Evolutionary conservation across 2,113 vertebrate genomes (phyloP), one percentile per base, ranked within the genome.

Genomic region (Procapra przewalskii): DNA sequence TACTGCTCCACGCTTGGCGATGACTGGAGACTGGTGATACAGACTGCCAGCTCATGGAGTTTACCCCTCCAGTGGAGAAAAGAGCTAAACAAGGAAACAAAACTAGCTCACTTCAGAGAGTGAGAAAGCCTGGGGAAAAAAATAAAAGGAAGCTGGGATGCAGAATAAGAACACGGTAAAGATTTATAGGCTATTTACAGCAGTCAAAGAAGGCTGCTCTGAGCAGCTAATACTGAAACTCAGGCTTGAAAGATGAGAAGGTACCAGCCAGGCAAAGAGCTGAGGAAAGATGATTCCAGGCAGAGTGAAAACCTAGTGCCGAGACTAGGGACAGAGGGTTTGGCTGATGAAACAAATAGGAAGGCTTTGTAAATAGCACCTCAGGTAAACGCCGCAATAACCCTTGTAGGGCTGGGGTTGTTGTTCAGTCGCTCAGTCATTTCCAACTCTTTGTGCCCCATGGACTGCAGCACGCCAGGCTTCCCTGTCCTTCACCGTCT

Each of bases 341-440:
- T 19, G 45, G 79, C 67, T 23, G 21, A 60, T 4, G 43, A 87
- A 23, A 55, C 31, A 36, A 31, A 33, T 0, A 11, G 50, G 33
- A 40, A 90, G 50, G 55, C 40, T 84, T 43, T 6, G 13, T 15
- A 27, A 59, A 23, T 6, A 50, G 7, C 7, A 81, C 33, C 87
- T 89, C 16, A 10, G 50, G 27, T 27, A n/a, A 86, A 7, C 40
- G 57, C 36, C 80, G 6, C n/a, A 55, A 2, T 40, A 21, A 10
- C 6, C 71, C 11, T 27, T 5, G 3, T 0, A 4, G 52, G 54
- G 5, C n/a, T 6, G 15, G n/a, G 14, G 2, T 3, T 36, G 19
- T 71, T 71, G n/a, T 23, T 71, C 67, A 40, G n/a, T 40, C 3
- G 1, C 67, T 71, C 67, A 71, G n/a, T 71, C n/a, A 23, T 40